Base-by-base conservation (phyloP, 1,140 invertebrate species). In the Diorhabda carinulata region DNA sequence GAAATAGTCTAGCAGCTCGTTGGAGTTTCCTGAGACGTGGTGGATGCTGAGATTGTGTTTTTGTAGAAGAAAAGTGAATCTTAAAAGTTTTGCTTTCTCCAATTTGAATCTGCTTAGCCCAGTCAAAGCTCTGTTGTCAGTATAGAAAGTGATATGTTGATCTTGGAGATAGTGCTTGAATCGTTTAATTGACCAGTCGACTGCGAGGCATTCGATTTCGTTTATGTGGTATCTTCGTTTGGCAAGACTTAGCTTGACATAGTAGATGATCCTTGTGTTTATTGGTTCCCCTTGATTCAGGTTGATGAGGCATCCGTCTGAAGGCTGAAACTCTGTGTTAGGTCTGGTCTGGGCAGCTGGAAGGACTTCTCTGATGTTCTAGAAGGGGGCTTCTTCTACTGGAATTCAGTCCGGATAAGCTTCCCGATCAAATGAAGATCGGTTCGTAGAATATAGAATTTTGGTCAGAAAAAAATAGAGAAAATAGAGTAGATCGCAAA, bases 161-260 rank as follows among this genome's bases (percentile, higher is more conserved):
- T 80, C 76, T 47, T 80, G 76, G 7, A 81, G 68, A 62, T 78
- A 79, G 2, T 47, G 72, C 6, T 72, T 64, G 62, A 76, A 81
- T 6, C 62, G 66, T 56, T 76, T 75, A 5, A 81, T 68, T 0
- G 74, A 78, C 79, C 79, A 80, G 0, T 81, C 58, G 0, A 79
- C 57, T 0, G 78, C 78, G 5, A 71, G 66, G 40, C 68, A 72
- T 57, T 75, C 68, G 41, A 68, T 59, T 43, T 69, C 70, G 44
- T 74, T 74, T 5, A 66, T 59, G 57, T 74, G 72, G 61, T 72
- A 74, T 7, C 56, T 66, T 40, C 5, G 3, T 59, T 73, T 70
- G 3, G 67, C 25, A 3, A 5, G 42, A 4, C 43, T 70, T 25
- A 73, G 64, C 10, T 61, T 56, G 5, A 67, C 57, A 47, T 25